Evolutionary conservation across 2,797 vertebrate species (phyloP), one percentile per base, ranked within the genome.

Genomic region (Champsocephalus esox): DNA sequence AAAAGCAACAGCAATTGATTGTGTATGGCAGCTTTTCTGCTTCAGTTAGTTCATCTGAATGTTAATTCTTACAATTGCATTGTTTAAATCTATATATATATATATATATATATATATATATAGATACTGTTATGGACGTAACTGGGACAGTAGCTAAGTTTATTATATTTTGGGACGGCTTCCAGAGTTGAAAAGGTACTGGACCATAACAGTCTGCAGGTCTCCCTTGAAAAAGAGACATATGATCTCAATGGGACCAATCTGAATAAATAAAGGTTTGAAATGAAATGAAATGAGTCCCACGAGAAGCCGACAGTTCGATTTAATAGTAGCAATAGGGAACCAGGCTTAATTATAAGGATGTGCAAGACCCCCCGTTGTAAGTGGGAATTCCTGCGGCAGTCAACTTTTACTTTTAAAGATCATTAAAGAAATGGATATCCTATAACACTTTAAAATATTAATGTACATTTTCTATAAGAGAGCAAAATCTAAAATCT

Each of bases 171-270:
- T 55, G 9, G 51, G 16, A 44, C 6, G 16, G 45, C 41, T 52
- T 64, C 14, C 54, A 70, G 41, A 70, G 41, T 43, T 66, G 49
- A 69, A 19, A 64, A 69, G 32, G 10, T 55, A 45, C 49, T 63
- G 41, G 55, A 75, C 61, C 55, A 55, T 55, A 19, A 19, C 19
- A 19, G 19, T 19, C 19, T 19, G 19, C 19, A 19, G 19, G 19
- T 19, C 19, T 19, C 19, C 19, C 19, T 19, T 19, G 19, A 19
- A 19, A 19, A 19, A 19, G 19, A 19, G 19, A 19, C 19, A 19
- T 19, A 19, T 19, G 19, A 19, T 19, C 19, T 19, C 19, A 19
- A 19, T 19, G 19, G 19, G 19, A 19, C 19, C 19, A 19, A 19
- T 19, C 19, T 19, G 19, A 19, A 19, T 19, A 19, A 19, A 19